Base-by-base conservation (phyloP, 2,888 invertebrate species). In the Linyphia triangularis region DNA sequence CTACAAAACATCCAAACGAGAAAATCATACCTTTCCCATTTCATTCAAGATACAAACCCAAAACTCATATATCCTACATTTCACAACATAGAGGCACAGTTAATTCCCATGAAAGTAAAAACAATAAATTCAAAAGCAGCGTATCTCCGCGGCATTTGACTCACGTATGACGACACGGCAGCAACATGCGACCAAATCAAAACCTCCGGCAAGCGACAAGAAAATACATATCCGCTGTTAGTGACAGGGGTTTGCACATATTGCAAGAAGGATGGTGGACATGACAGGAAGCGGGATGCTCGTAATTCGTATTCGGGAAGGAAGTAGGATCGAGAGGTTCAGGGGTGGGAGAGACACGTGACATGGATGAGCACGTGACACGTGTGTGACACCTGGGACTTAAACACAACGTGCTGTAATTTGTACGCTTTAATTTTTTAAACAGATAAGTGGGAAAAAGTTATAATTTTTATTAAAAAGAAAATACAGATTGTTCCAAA, bases 381-480 rank as follows among this genome's bases (percentile, higher is more conserved):
- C 40, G 67, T 88, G 86, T 26, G 40, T 75, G 75, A 67, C 86
- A 88, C 75, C 86, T 88, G 86, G 81, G 43, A 33, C 33, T 6
- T 33, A 6, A 6, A 4, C 33, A 33, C 5, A 4, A 33, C 33
- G 33, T n/a, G n/a, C n/a, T n/a, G n/a, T n/a, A n/a, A n/a, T n/a
- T n/a, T n/a, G n/a, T n/a, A n/a, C n/a, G n/a, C n/a, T n/a, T n/a
- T n/a, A n/a, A n/a, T n/a, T n/a, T n/a, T n/a, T n/a, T n/a, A n/a
- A n/a, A n/a, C n/a, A n/a, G n/a, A n/a, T n/a, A n/a, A n/a, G n/a
- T n/a, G n/a, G n/a, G n/a, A n/a, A n/a, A n/a, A n/a, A n/a, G n/a
- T n/a, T n/a, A n/a, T n/a, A n/a, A n/a, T n/a, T n/a, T n/a, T n/a
- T n/a, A n/a, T n/a, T n/a, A n/a, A n/a, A n/a, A n/a, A n/a, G n/a